Evolutionary conservation across 2,888 invertebrate species (phyloP), one percentile per base, ranked within the genome.

Genomic region (Stegana nigrithorax): DNA sequence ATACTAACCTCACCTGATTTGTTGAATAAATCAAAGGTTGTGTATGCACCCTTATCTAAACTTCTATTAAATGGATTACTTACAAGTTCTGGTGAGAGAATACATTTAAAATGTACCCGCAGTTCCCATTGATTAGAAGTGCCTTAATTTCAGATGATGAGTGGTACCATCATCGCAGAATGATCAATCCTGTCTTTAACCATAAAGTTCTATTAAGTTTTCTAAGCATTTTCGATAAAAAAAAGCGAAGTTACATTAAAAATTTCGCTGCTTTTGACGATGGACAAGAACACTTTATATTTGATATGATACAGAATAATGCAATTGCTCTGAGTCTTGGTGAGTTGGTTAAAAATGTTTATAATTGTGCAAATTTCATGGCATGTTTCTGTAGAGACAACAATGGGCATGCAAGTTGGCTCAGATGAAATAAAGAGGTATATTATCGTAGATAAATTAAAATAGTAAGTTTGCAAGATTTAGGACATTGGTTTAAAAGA

Each of bases 201-300:
- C 60, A 42, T n/a, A 44, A 60, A n/a, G 42, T 60, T 0, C 17
- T 60, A 10, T n/a, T 60, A 10, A 60, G n/a, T 14, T 53, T 53
- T 17, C 17, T 53, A 2, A 19, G 53, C 1, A 42, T 44, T 23
- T 60, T 60, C n/a, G 19, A 60, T 23, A 7, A 27, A 1, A 10
- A n/a, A 21, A n/a, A 42, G 8, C 10, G n/a, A 4, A 17, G 5
- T 19, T 23, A 29, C n/a, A 14, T 27, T 14, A 25, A 50, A 2
- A 1, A 51, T 3, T 36, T 59, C 14, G 17, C 12, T n/a, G 4
- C 7, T 10, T n/a, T 60, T n/a, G 51, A 39, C 14, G 39, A 53
- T 19, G 42, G 42, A 6, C 39, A 25, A 1, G 10, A 39, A 19
- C 19, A 51, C 19, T 21, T 25, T 3, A 26, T 14, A 12, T n/a